Conservation (phyloP, 2,888 invertebrate species). For the Mongoloraphidia duomilia region DNA sequence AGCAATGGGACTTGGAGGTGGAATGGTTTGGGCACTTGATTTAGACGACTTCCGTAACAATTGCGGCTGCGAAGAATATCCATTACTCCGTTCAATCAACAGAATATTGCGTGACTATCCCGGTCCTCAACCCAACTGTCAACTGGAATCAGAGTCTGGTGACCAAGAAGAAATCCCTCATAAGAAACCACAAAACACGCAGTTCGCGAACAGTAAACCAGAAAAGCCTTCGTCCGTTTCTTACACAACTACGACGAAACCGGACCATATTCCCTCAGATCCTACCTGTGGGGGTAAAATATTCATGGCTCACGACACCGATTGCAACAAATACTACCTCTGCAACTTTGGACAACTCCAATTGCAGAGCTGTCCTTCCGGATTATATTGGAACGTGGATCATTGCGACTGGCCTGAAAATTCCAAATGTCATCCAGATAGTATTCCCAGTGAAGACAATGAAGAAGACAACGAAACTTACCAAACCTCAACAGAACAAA, state of each 20-base stretch:
- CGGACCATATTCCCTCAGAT: conserved; percentile 6
- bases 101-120: conserved; percentile 57
- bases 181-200: conserved; percentile 6
- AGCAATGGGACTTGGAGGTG: conserved; percentile 66
- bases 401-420: conserved; percentile 73
- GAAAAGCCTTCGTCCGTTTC: not conserved
- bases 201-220: conserved; percentile 4
- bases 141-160: conserved; percentile 26
- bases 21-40: conserved; percentile 83
- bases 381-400: conserved; percentile 64
- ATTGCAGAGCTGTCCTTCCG: conserved; percentile 56
- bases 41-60: conserved; percentile 72
- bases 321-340: conserved; percentile 66
- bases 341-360: conserved; percentile 61
- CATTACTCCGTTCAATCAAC: conserved; percentile 66
- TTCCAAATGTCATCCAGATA: conserved; percentile 39
- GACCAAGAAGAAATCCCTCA: conserved; percentile 5
- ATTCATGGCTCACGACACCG: conserved; percentile 45
- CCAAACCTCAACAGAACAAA: conserved; percentile 8
- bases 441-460: conserved; percentile 12
- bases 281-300: conserved; percentile 36
- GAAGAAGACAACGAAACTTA: conserved; percentile 2
- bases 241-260: not conserved
- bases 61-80: conserved; percentile 71
- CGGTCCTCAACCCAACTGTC: conserved; percentile 47